A percentile compares a stretch with the other conserved stretches of the same genome.
phyloP scores from a whole-genome alignment of 2,113 vertebrate genomes.

The Lepisosteus osseus region DNA sequence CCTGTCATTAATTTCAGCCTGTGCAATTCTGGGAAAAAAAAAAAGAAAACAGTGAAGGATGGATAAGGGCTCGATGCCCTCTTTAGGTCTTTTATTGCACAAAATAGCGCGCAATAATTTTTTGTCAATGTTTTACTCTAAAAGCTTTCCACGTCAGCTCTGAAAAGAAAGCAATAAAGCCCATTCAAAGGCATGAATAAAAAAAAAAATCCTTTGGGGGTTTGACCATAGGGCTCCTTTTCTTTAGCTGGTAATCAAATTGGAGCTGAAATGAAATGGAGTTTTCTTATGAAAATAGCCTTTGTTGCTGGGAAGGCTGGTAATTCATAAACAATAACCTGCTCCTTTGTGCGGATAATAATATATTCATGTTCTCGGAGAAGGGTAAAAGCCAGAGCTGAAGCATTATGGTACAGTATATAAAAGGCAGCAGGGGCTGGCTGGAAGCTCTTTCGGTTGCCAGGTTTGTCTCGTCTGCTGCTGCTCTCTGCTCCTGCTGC shows the following conservation, averaged over 20 bases:
- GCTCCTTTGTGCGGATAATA: constrained; percentile 95
- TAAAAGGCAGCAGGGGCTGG: constrained; percentile 75
- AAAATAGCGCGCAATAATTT: constrained; percentile 93
- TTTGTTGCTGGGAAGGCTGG: constrained; percentile 96
- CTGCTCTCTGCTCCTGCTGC: constrained; percentile 21
- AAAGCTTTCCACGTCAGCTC: constrained; percentile 92
- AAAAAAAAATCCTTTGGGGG: constrained; percentile 84
- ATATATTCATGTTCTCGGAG: constrained; percentile 95
- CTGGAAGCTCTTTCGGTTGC: constrained; percentile 19
- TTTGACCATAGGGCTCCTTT: constrained; percentile 84
- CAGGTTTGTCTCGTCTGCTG: constrained; percentile 33
- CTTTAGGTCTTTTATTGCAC: constrained; percentile 87
- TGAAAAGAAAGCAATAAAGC: constrained; percentile 98
- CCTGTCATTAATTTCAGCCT: constrained; percentile 87
- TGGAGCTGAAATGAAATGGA: constrained; percentile 98
- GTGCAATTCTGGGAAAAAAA: constrained; percentile 74
- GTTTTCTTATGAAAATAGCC: constrained; percentile 98
- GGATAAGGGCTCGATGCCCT: constrained; percentile 76
- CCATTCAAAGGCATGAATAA: constrained; percentile 94
- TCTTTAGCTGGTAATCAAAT: constrained; percentile 97
- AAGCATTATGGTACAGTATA: constrained; percentile 77
- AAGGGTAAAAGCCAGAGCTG: constrained; percentile 90
- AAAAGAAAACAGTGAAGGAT: constrained; percentile 80
- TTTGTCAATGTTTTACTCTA: constrained; percentile 96
- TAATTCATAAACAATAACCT: constrained; percentile 99